phyloP scores from a whole-genome alignment of 2,113 vertebrate genomes.

The Monopterus albus region DNA sequence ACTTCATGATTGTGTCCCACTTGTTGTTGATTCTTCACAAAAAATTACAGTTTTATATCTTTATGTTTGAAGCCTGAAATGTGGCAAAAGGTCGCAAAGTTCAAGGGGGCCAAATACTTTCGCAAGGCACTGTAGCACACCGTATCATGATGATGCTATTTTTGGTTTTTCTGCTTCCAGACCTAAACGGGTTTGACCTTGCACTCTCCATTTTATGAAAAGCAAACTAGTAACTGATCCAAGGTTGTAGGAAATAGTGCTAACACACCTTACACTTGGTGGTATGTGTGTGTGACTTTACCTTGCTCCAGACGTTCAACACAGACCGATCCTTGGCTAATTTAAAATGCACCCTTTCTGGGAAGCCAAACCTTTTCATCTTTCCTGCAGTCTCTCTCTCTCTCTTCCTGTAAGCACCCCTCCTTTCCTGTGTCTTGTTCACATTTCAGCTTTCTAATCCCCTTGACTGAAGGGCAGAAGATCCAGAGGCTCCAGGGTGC shows the following conservation, averaged over 20 bases:
- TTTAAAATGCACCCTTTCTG: constrained; percentile 20
- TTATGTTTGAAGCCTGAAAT: no score
- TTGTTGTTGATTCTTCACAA: no score
- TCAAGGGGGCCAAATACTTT: no score
- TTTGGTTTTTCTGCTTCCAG: neutral
- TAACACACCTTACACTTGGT: neutral
- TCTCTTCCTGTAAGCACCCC: constrained; percentile 7
- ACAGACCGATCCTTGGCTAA: neutral
- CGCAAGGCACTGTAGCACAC: no score
- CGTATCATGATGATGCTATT: neutral
- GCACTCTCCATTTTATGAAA: neutral
- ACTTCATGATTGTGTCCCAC: no score
- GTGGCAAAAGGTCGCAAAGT: no score
- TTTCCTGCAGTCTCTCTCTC: constrained; percentile 15
- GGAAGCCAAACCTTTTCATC: constrained; percentile 32
- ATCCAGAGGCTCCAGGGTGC: constrained; percentile 43
- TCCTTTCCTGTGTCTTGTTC: constrained; percentile 9
- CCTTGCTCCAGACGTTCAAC: neutral
- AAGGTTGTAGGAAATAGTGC: neutral
- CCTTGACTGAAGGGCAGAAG: constrained; percentile 60
- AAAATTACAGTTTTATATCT: no score
- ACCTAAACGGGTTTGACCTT: constrained; percentile 32
- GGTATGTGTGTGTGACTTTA: neutral
- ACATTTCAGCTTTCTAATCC: constrained; percentile 62
- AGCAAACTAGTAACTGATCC: neutral